Evolutionary conservation across 2,113 vertebrate genomes (phyloP).

Genomic region (Chiloscyllium plagiosum): DNA sequence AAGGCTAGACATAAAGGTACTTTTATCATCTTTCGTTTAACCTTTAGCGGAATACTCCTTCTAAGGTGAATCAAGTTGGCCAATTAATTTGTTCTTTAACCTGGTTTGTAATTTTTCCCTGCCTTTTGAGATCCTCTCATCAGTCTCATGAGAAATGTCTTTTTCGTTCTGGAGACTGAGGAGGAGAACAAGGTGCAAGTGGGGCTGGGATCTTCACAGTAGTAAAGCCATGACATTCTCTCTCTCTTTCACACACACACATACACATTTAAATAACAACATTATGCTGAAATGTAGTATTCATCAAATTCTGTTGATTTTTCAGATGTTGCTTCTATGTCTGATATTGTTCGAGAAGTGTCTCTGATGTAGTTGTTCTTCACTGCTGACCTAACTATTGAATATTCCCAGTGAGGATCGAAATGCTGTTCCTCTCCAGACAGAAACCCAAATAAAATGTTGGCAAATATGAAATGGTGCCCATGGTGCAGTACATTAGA

Average conservation of each 20-base stretch:
- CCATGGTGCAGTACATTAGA: background rate
- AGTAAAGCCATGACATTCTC: too few relatives aligned
- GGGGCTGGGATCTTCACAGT: background rate
- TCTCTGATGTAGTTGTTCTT: background rate
- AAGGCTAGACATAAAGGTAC: background rate
- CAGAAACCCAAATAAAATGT: background rate
- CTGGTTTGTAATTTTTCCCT: background rate
- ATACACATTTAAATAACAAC: background rate
- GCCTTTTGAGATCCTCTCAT: background rate
- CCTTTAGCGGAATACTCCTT: background rate
- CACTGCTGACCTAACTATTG: background rate
- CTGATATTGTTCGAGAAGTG: background rate
- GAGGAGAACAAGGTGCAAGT: background rate
- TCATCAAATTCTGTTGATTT: background rate
- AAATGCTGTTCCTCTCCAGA: background rate
- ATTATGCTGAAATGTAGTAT: background rate
- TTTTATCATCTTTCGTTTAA: slow-evolving; percentile 17
- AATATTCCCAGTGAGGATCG: background rate
- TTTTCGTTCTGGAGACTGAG: background rate
- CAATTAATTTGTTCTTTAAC: background rate
- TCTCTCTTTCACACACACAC: background rate
- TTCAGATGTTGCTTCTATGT: background rate
- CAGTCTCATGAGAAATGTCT: background rate
- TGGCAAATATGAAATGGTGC: background rate
- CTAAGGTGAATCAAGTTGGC: background rate